Evolutionary conservation across 2,888 invertebrate species (phyloP).

Genomic region (Apotomis betuletana): DNA sequence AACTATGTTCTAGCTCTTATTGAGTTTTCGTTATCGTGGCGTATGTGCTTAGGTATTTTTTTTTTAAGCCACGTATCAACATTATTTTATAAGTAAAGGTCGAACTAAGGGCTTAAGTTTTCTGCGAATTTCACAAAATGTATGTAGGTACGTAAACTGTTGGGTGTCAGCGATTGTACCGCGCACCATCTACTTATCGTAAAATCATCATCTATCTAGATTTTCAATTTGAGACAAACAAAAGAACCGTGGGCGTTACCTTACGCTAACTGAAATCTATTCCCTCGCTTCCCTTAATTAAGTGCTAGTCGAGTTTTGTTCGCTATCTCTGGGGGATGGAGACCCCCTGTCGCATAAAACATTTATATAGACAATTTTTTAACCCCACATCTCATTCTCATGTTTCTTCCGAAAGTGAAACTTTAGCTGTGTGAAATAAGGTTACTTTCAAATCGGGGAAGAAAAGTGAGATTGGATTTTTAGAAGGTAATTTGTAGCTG

Average conservation of each 20-base stretch:
- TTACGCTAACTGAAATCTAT: constrained; percentile 78
- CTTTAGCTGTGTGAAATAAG: neutral
- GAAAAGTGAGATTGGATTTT: neutral
- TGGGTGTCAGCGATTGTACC: neutral
- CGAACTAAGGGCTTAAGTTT: too few relatives aligned
- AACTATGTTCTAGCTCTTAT: too few relatives aligned
- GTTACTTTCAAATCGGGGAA: neutral
- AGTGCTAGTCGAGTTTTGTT: constrained; percentile 74
- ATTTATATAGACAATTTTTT: constrained; percentile 51
- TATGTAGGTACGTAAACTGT: too few relatives aligned
- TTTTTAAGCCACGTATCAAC: too few relatives aligned
- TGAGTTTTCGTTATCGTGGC: too few relatives aligned
- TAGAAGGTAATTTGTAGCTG: neutral
- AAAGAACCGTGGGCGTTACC: constrained; percentile 56
- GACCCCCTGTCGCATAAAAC: constrained; percentile 72
- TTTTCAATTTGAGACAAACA: constrained; percentile 63
- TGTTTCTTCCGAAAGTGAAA: neutral
- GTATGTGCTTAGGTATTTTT: too few relatives aligned
- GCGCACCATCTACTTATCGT: neutral
- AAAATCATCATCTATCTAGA: constrained; percentile 35
- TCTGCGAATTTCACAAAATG: too few relatives aligned
- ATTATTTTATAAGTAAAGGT: too few relatives aligned
- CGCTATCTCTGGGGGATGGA: constrained; percentile 65
- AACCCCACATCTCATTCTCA: neutral
- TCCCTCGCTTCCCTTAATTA: constrained; percentile 75